Evolutionary conservation across 2,797 vertebrate genomes (phyloP).

Genomic region (Platalea minor): DNA sequence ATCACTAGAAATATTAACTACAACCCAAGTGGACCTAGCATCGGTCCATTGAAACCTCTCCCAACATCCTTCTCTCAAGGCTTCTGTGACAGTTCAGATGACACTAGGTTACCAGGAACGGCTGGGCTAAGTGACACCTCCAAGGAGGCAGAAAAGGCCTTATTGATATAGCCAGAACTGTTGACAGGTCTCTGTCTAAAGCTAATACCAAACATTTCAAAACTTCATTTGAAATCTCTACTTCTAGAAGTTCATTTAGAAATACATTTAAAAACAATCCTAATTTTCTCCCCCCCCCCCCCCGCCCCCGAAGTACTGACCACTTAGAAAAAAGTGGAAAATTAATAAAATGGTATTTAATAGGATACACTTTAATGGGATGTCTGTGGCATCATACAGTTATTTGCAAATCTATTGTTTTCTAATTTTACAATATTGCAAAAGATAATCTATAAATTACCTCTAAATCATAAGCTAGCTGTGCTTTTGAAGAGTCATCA

Average conservation of each 20-base stretch:
- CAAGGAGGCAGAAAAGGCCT: background rate
- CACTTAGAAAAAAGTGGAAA: background rate
- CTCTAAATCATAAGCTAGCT: background rate
- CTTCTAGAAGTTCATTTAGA: background rate
- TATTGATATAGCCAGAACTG: background rate
- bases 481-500: slow-evolving; percentile 20
- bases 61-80: background rate
- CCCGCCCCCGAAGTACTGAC: rapidly evolving
- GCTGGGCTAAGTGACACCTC: background rate
- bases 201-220: background rate
- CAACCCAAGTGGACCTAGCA: background rate
- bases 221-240: background rate
- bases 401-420: background rate
- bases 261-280: background rate
- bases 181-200: background rate
- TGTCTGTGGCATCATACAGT: background rate
- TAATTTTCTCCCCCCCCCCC: background rate
- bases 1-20: background rate
- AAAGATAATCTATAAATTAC: background rate
- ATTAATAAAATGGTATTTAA: background rate
- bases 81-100: background rate
- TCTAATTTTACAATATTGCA: slow-evolving; percentile 2
- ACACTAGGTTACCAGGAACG: background rate
- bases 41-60: background rate
- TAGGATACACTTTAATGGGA: background rate